phyloP scores from a whole-genome alignment of 1,140 invertebrate genomes.

The Pogonus chalceus region DNA sequence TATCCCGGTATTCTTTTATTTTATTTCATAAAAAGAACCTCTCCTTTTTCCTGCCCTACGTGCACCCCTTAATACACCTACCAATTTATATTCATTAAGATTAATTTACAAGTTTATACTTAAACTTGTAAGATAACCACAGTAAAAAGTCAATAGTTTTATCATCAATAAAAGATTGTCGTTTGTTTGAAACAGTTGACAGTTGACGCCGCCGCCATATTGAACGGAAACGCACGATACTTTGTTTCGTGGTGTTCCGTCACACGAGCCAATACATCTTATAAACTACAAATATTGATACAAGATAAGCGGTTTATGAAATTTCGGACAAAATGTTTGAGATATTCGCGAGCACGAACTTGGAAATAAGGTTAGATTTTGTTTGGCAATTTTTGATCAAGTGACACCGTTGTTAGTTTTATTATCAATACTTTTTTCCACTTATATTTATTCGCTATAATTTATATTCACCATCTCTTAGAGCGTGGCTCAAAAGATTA shows the following conservation, averaged over 20 bases:
- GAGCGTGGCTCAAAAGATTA: slow-evolving; percentile 20
- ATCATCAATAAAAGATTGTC: background rate
- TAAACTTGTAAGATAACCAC: background rate
- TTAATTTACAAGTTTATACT: background rate
- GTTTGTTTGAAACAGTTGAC: background rate
- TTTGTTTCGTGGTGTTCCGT: background rate
- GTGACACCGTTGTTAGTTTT: background rate
- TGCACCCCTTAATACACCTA: background rate
- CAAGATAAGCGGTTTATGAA: slow-evolving; percentile 33
- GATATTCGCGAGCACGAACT: slow-evolving; percentile 30
- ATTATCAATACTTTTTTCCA: slow-evolving; percentile 23
- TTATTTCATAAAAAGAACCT: background rate
- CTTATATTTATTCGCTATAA: slow-evolving; percentile 23
- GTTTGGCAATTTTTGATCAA: background rate
- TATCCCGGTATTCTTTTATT: slow-evolving; percentile 6
- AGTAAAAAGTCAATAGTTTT: slow-evolving; percentile 1
- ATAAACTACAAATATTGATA: slow-evolving; percentile 35
- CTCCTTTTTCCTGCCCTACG: background rate
- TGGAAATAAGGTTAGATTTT: slow-evolving; percentile 19
- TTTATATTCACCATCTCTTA: slow-evolving; percentile 22
- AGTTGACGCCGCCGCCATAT: background rate
- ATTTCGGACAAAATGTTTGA: slow-evolving; percentile 32
- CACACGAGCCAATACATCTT: slow-evolving; percentile 25
- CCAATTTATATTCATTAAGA: background rate
- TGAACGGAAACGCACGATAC: background rate